phyloP scores from a whole-genome alignment of 2,113 vertebrate genomes.

The Ictalurus punctatus region DNA sequence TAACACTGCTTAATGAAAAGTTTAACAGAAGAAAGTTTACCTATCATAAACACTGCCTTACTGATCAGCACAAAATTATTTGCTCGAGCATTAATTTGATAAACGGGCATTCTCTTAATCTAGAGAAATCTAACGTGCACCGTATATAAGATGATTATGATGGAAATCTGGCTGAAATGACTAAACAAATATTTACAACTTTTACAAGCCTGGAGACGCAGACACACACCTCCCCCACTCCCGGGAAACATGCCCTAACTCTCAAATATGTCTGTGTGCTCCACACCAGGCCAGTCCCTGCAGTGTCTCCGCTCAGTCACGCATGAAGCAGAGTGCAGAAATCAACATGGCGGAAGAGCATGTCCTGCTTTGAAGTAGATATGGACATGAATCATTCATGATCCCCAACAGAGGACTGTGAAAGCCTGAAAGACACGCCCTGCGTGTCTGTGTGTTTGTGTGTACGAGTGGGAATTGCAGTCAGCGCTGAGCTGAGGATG shows the following conservation, averaged over 20 bases:
- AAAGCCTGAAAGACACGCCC: conserved; percentile 14
- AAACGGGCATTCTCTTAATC: background rate
- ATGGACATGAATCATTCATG: conserved; percentile 60
- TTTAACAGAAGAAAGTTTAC: background rate
- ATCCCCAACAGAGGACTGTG: background rate
- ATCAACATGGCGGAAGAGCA: conserved; percentile 26
- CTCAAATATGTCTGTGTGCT: conserved; percentile 9
- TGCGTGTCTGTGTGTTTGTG: background rate
- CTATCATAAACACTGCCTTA: background rate
- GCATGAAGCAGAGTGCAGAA: conserved; percentile 9
- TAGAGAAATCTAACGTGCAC: background rate
- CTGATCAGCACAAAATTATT: background rate
- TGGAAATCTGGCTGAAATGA: background rate
- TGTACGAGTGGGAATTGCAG: background rate
- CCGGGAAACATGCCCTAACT: background rate
- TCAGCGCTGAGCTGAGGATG: background rate
- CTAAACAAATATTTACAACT: background rate
- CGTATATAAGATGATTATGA: background rate
- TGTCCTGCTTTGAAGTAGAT: conserved; percentile 37
- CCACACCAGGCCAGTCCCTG: background rate
- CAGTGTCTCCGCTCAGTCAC: conserved; percentile 18
- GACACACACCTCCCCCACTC: background rate
- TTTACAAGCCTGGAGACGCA: conserved; percentile 5
- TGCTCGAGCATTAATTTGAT: background rate
- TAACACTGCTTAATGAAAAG: too few relatives aligned